A percentile compares a stretch with the other conserved stretches of the same genome.
Conservation (phyloP, 2,888 invertebrate species). For the Formica aserva region DNA sequence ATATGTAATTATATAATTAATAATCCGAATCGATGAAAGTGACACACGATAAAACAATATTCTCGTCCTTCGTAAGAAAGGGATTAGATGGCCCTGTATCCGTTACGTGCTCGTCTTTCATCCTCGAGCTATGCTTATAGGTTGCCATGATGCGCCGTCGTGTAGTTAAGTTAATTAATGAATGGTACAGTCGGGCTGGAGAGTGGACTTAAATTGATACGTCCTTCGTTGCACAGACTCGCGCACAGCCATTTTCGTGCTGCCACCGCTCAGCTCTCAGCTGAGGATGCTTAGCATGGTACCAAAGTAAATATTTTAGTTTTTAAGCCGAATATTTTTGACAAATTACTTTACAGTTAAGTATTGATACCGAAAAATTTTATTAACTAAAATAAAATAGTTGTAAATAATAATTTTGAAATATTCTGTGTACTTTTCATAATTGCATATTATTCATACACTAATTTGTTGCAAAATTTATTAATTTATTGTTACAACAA, state of each 20-base stretch:
- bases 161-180: conserved; percentile 86
- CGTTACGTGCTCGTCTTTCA: conserved; percentile 77
- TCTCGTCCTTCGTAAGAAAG: conserved; percentile 45
- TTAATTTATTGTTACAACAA: not conserved
- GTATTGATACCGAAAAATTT: not conserved
- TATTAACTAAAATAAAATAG: not conserved
- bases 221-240: conserved; percentile 85
- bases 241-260: conserved; percentile 81
- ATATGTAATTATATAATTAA: not conserved
- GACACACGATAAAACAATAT: conserved; percentile 14
- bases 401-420: not conserved
- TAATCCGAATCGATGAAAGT: conserved; percentile 30
- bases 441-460: not conserved
- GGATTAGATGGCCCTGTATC: conserved; percentile 67
- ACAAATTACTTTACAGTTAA: not conserved
- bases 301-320: not conserved
- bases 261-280: conserved; percentile 57
- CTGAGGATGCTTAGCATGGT: conserved; percentile 11
- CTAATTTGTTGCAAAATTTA: too few species aligned
- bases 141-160: conserved; percentile 82
- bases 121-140: conserved; percentile 78
- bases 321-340: not conserved
- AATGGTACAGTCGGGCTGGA: conserved; percentile 84
- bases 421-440: not conserved
- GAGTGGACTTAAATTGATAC: conserved; percentile 85